These are phyloP conservation scores for Pachymerium ferrugineum DNA, from an alignment of 2,888 invertebrate species.

Conservation along the genomic window DNA sequence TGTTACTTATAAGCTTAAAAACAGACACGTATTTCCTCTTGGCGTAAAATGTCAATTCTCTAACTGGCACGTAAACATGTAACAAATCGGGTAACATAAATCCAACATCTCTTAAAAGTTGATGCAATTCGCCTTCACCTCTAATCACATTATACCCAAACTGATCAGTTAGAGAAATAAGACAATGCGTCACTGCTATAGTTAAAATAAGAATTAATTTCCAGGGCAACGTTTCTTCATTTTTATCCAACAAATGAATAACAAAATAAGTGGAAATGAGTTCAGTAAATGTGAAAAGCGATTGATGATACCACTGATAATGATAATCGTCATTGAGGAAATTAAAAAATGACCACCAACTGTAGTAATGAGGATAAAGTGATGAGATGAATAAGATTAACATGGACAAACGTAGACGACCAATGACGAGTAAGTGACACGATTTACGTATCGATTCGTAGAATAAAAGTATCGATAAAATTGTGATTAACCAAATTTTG, in stretches of 20 bases:
- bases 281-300: conserved; percentile 61
- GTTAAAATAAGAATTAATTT: conserved; percentile 57
- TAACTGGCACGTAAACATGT: conserved; percentile 44
- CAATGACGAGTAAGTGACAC: conserved; percentile 52
- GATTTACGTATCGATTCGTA: conserved; percentile 60
- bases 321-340: conserved; percentile 68
- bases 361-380: conserved; percentile 63
- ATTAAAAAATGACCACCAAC: conserved; percentile 64
- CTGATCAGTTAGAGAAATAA: conserved; percentile 61
- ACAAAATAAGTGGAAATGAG: conserved; percentile 58
- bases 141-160: conserved; percentile 60
- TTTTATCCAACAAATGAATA: conserved; percentile 55
- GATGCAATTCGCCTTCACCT: conserved; percentile 61
- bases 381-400: conserved; percentile 57
- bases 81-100: conserved; percentile 64
- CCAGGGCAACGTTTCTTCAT: conserved; percentile 53
- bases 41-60: neutral
- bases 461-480: conserved; percentile 55
- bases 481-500: conserved; percentile 62
- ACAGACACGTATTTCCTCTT: neutral
- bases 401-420: conserved; percentile 58
- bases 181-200: conserved; percentile 58
- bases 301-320: conserved; percentile 63
- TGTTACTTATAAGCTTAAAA: neutral
- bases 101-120: conserved; percentile 60